phyloP scores from a whole-genome alignment of 2,797 vertebrate genomes.

The Hybognathus amarus region DNA sequence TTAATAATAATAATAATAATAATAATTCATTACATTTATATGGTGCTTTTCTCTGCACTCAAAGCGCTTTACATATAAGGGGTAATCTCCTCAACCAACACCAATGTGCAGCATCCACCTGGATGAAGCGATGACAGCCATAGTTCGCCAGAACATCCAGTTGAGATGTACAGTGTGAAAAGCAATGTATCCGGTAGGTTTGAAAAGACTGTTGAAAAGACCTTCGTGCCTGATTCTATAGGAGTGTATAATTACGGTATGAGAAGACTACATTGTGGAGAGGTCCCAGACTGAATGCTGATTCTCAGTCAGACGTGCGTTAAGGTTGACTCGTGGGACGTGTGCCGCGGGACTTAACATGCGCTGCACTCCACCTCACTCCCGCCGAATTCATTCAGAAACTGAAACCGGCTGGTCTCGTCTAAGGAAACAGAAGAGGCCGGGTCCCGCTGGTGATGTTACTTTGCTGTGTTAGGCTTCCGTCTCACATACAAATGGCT shows the following conservation, averaged over 20 bases:
- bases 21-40: no score
- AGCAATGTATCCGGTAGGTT: neutral
- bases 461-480: neutral
- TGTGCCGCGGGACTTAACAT: slow-evolving; percentile 49
- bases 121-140: no score
- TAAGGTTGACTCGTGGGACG: slow-evolving; percentile 39
- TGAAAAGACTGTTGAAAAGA: slow-evolving; percentile 24
- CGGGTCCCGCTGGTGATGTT: slow-evolving; percentile 35
- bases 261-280: neutral
- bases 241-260: slow-evolving; percentile 29
- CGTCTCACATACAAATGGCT: slow-evolving; percentile 24
- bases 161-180: neutral
- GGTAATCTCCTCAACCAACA: no score
- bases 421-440: slow-evolving; percentile 14
- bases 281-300: slow-evolving; percentile 5
- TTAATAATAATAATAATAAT: no score
- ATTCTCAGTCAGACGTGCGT: slow-evolving; percentile 9
- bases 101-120: no score
- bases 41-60: no score
- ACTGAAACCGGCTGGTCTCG: slow-evolving; percentile 9
- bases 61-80: no score
- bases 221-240: slow-evolving; percentile 15
- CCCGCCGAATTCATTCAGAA: slow-evolving; percentile 16
- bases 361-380: slow-evolving; percentile 45
- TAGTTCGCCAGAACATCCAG: no score